These are phyloP conservation scores for Caenorhabditis becei DNA, from an alignment of 2,888 invertebrate species.

Conservation along the genomic window DNA sequence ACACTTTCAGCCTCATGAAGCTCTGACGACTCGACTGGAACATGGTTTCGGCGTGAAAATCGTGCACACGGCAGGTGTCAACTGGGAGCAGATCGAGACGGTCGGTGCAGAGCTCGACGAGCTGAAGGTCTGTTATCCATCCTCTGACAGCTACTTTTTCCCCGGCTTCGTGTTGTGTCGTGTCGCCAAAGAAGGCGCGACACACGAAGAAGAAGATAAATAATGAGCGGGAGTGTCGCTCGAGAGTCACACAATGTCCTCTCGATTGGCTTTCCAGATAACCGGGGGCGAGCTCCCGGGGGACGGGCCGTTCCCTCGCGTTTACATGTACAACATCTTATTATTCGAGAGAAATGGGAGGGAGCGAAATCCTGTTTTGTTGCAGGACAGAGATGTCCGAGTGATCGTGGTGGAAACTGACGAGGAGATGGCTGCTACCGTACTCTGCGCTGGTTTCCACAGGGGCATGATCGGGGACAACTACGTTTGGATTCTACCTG, in stretches of 20 bases:
- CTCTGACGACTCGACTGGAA: conserved; percentile 78
- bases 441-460: conserved; percentile 81
- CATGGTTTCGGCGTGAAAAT: conserved; percentile 74
- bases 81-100: conserved; percentile 75
- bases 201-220: conserved; percentile 57
- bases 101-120: conserved; percentile 75
- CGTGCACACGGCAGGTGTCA: conserved; percentile 79
- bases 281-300: conserved; percentile 43
- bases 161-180: conserved; percentile 14
- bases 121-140: conserved; percentile 74
- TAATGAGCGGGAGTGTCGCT: conserved; percentile 54
- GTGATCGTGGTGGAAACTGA: conserved; percentile 97
- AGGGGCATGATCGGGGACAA: conserved; percentile 89
- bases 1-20: conserved; percentile 78
- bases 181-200: conserved; percentile 5
- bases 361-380: conserved; percentile 9
- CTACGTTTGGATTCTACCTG: conserved; percentile 96
- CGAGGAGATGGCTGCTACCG: conserved; percentile 91
- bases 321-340: conserved; percentile 59
- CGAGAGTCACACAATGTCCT: conserved; percentile 57
- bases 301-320: conserved; percentile 13
- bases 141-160: conserved; percentile 6
- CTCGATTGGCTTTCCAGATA: conserved; percentile 58
- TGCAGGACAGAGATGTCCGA: conserved; percentile 89
- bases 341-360: conserved; percentile 56